Evolutionary conservation across 2,888 invertebrate genomes (phyloP).

Genomic region (Eumerus sabulonum): DNA sequence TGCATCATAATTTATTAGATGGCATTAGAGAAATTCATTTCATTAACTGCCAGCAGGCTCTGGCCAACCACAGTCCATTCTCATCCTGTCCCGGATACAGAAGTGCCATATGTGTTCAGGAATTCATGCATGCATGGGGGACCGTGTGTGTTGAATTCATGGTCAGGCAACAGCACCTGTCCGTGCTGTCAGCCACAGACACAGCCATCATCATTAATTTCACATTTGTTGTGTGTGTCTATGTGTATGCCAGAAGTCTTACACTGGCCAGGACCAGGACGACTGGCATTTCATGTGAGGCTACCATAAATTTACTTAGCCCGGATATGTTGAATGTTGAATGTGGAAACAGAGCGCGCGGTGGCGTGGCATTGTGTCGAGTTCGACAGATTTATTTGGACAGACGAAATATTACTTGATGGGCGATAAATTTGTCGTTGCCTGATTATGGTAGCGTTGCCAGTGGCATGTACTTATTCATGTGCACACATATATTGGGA

Average conservation of each 20-base stretch:
- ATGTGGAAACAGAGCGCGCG: constrained; percentile 1
- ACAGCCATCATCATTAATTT: constrained; percentile 55
- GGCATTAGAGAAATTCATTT: constrained; percentile 44
- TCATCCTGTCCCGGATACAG: background rate
- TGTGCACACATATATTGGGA: too few relatives aligned
- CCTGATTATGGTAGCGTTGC: constrained; percentile 48
- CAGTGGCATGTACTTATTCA: constrained; percentile 1
- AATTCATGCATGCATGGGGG: constrained; percentile 7
- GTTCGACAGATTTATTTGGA: constrained; percentile 63
- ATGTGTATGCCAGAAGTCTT: constrained; percentile 7
- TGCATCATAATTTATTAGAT: constrained; percentile 47
- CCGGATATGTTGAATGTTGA: constrained; percentile 12
- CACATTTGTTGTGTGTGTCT: constrained; percentile 26
- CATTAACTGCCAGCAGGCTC: constrained; percentile 31
- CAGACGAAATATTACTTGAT: constrained; percentile 58
- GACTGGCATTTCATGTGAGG: constrained; percentile 33
- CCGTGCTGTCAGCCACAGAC: constrained; percentile 4
- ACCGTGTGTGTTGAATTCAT: background rate
- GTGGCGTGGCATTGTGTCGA: constrained; percentile 32
- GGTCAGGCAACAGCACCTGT: background rate
- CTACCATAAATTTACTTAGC: constrained; percentile 50
- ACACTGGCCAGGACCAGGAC: background rate
- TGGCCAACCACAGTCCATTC: constrained; percentile 11
- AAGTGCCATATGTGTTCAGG: constrained; percentile 26
- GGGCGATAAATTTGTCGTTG: constrained; percentile 64